Percentiles rank a stretch among this genome's conserved stretches.
These are phyloP conservation scores for Cervus canadensis DNA, from an alignment of 2,113 vertebrate species.

Conservation along the genomic window DNA sequence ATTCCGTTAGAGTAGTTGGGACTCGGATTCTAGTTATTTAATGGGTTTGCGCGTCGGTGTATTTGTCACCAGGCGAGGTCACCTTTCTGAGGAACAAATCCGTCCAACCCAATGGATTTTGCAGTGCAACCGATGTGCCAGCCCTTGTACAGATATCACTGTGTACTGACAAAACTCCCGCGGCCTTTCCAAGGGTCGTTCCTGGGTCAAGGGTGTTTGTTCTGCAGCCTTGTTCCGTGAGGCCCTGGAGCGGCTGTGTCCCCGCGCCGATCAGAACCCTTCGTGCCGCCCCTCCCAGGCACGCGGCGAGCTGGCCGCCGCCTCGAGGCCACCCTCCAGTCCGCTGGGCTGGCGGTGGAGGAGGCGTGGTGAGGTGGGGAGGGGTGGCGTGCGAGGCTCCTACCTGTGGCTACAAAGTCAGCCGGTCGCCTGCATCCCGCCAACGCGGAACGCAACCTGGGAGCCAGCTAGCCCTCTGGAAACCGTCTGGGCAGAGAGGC, in stretches of 20 bases:
- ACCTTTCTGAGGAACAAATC: background rate
- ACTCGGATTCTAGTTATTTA: background rate
- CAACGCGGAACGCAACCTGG: background rate
- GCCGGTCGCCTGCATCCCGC: background rate
- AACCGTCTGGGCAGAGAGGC: background rate
- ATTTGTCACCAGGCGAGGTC: background rate
- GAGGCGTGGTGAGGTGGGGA: background rate
- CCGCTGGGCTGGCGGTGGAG: background rate
- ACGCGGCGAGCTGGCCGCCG: background rate
- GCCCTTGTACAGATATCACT: background rate
- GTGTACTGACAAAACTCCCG: background rate
- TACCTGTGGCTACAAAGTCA: background rate
- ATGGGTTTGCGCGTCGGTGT: background rate
- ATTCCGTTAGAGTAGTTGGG: background rate
- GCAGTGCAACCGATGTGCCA: background rate
- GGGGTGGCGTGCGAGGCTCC: background rate
- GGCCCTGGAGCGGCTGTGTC: too few species aligned
- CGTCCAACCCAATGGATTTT: rapidly evolving
- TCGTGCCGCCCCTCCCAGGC: rapidly evolving
- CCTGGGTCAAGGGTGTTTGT: background rate
- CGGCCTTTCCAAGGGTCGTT: background rate
- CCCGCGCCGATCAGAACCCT: background rate
- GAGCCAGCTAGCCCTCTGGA: background rate
- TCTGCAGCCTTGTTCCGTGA: background rate
- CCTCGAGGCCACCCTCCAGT: background rate